A percentile compares a stretch with the other conserved stretches of the same genome.
These are phyloP conservation scores for Julus scanicus DNA, from an alignment of 2,888 invertebrate species.

Conservation along the genomic window DNA sequence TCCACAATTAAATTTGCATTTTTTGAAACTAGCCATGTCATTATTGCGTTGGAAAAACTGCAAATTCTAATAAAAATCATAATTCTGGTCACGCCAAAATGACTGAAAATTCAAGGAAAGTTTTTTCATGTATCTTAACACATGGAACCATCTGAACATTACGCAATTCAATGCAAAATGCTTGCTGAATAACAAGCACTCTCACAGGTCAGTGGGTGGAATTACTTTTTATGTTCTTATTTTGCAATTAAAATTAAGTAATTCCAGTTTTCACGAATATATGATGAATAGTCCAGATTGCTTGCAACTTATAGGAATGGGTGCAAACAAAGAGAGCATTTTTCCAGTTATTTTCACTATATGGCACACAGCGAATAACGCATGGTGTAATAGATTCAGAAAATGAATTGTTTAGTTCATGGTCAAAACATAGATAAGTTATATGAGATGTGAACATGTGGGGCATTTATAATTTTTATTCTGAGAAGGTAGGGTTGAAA, in stretches of 20 bases:
- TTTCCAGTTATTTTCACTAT: background rate
- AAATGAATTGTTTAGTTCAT: conserved; percentile 18
- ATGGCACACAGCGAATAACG: background rate
- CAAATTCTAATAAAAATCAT: background rate
- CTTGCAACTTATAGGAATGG: background rate
- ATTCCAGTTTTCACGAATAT: background rate
- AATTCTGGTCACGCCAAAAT: background rate
- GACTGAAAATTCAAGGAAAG: background rate
- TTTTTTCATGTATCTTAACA: too few relatives aligned
- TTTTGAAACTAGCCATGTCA: background rate
- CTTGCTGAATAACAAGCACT: background rate
- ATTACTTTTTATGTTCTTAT: conserved; percentile 1
- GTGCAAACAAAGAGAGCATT: background rate
- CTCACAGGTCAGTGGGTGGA: background rate
- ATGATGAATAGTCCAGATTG: background rate
- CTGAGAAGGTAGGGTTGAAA: conserved; percentile 40
- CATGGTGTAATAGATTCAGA: background rate
- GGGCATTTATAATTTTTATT: conserved; percentile 40
- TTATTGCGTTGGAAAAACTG: background rate
- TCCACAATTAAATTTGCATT: background rate
- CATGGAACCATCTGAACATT: too few relatives aligned
- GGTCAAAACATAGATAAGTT: conserved; percentile 20
- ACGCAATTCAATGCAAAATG: background rate
- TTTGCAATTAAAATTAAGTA: conserved; percentile 5
- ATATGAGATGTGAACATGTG: conserved; percentile 26